phyloP scores from a whole-genome alignment of 2,888 invertebrate species.

The Glaucopsyche alexis region DNA sequence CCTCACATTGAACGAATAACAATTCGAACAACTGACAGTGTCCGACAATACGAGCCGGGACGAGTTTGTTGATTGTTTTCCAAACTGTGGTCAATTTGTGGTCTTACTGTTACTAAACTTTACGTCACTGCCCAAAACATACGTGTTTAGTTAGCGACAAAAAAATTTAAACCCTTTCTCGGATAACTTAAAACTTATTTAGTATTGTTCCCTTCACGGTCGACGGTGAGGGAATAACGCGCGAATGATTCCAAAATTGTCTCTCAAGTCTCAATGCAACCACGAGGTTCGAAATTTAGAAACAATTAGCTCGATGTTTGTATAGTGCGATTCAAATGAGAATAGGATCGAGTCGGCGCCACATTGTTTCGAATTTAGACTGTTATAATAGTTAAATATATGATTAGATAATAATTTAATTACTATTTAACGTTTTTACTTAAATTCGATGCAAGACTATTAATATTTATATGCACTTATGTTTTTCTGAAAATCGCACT shows the following conservation, averaged over 20 bases:
- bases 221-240: constrained; percentile 9
- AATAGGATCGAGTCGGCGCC: no score
- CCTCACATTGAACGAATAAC: neutral
- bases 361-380: no score
- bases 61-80: constrained; percentile 62
- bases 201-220: neutral
- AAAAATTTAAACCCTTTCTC: constrained; percentile 20
- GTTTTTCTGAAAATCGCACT: no score
- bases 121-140: constrained; percentile 33
- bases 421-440: no score
- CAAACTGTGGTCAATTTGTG: constrained; percentile 55
- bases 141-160: constrained; percentile 1
- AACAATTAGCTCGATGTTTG: no score
- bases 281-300: neutral
- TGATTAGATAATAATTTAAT: no score
- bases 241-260: constrained; percentile 14
- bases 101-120: constrained; percentile 39
- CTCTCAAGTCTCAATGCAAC: neutral
- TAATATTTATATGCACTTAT: no score
- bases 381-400: no score
- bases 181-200: neutral
- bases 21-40: constrained; percentile 28
- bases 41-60: constrained; percentile 42
- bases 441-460: no score
- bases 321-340: no score